Conservation (phyloP, 2,797 vertebrate species). For the Myripristis jacobus region DNA sequence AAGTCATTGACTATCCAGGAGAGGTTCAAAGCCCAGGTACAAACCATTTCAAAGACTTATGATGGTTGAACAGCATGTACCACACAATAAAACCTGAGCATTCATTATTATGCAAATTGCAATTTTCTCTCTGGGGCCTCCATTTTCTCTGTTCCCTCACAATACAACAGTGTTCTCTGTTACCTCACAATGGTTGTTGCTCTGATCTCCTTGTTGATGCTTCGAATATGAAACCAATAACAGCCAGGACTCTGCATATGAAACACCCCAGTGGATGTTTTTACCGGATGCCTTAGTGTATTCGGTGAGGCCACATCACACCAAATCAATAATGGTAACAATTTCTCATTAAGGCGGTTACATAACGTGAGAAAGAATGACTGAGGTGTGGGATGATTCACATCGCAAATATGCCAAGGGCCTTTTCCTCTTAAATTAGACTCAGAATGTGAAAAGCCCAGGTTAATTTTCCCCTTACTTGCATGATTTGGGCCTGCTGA, state of each 20-base stretch:
- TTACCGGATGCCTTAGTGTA: constrained; percentile 44
- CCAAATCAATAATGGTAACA: constrained; percentile 38
- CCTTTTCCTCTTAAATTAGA: constrained; percentile 12
- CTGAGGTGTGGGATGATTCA: constrained; percentile 20
- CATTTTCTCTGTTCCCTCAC: not conserved
- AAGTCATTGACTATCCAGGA: constrained; percentile 69
- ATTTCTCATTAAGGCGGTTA: constrained; percentile 53
- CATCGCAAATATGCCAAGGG: not conserved
- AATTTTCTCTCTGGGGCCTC: constrained; percentile 51
- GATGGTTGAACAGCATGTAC: constrained; percentile 69
- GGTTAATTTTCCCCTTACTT: not conserved
- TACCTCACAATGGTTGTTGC: constrained; percentile 51
- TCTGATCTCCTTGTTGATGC: constrained; percentile 45
- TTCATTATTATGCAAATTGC: constrained; percentile 81
- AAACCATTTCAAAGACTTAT: constrained; percentile 66
- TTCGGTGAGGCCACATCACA: constrained; percentile 47
- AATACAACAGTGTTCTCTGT: constrained; percentile 50
- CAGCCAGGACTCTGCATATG: constrained; percentile 41
- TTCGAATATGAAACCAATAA: constrained; percentile 53
- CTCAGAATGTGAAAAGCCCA: not conserved
- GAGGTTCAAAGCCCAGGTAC: constrained; percentile 66
- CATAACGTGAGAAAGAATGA: constrained; percentile 19
- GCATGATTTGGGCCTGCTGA: constrained; percentile 1
- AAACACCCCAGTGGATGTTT: constrained; percentile 61
- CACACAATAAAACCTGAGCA: constrained; percentile 67